phyloP scores from a whole-genome alignment of 2,888 invertebrate genomes.

The Drosophila vallismaia region DNA sequence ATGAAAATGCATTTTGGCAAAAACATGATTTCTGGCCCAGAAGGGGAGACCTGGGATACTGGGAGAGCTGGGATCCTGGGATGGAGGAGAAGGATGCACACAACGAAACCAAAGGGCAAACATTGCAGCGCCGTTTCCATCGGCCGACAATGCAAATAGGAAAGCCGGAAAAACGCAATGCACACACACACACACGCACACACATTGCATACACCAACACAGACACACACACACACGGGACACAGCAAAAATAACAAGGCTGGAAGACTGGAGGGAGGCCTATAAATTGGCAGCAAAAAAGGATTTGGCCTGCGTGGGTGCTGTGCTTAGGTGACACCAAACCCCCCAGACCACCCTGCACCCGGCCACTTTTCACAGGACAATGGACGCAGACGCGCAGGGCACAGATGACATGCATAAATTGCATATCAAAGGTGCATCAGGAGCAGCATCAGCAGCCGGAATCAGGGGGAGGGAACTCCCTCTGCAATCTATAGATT shows the following conservation, averaged over 20 bases:
- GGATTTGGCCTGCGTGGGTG: slow-evolving; percentile 45
- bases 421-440: slow-evolving; percentile 78
- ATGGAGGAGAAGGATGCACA: slow-evolving; percentile 28
- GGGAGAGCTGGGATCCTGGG: neutral
- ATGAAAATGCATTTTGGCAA: slow-evolving; percentile 78
- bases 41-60: neutral
- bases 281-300: slow-evolving; percentile 67
- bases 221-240: slow-evolving; percentile 4
- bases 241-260: slow-evolving; percentile 8
- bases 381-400: slow-evolving; percentile 59
- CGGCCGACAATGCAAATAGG: slow-evolving; percentile 67
- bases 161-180: slow-evolving; percentile 61
- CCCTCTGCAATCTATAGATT: slow-evolving; percentile 71
- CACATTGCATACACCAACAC: slow-evolving; percentile 27
- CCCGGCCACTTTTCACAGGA: slow-evolving; percentile 12
- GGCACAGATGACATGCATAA: slow-evolving; percentile 74
- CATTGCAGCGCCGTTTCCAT: slow-evolving; percentile 53
- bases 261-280: slow-evolving; percentile 37
- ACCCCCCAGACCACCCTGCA: neutral
- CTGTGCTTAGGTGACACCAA: slow-evolving; percentile 51
- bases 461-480: slow-evolving; percentile 20
- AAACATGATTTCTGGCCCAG: slow-evolving; percentile 61
- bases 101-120: slow-evolving; percentile 72
- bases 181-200: slow-evolving; percentile 24
- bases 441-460: slow-evolving; percentile 51